Evolutionary conservation across 1,140 invertebrate species (phyloP).

Genomic region (Drosophila azteca): DNA sequence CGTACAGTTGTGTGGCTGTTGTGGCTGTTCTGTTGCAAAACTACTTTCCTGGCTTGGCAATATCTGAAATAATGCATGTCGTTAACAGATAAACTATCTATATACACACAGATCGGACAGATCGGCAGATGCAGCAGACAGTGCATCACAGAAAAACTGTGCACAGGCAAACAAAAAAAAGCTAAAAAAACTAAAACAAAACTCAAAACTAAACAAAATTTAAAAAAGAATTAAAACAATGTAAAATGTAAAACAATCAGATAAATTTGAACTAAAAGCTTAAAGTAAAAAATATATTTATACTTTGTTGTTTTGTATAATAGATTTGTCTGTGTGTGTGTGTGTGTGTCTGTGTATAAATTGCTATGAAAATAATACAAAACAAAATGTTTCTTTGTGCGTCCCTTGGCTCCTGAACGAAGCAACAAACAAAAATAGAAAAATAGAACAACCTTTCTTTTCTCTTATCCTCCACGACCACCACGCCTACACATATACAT

Average conservation of each 20-base stretch:
- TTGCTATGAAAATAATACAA: constrained; percentile 51
- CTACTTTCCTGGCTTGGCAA: constrained; percentile 75
- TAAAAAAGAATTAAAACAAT: constrained; percentile 71
- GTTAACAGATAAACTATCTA: constrained; percentile 28
- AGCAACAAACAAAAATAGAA: constrained; percentile 7
- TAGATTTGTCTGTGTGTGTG: constrained; percentile 20
- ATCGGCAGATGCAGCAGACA: constrained; percentile 2
- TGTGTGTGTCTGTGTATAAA: constrained; percentile 46
- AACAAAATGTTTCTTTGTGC: constrained; percentile 34
- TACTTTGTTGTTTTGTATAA: constrained; percentile 9
- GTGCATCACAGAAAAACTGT: constrained; percentile 7
- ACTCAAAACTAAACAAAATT: constrained; percentile 39
- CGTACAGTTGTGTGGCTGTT: constrained; percentile 12
- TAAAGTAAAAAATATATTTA: constrained; percentile 31
- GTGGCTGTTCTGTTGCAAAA: constrained; percentile 34
- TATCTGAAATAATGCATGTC: constrained; percentile 74
- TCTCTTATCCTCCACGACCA: constrained; percentile 23
- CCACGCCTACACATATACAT: constrained; percentile 39
- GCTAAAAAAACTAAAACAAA: constrained; percentile 30
- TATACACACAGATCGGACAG: constrained; percentile 19
- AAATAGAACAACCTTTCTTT: constrained; percentile 41
- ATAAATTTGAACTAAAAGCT: constrained; percentile 70
- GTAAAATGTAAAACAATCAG: constrained; percentile 42
- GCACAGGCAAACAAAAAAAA: constrained; percentile 10
- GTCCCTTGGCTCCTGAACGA: constrained; percentile 18